phyloP scores from a whole-genome alignment of 1,140 invertebrate genomes.

The Psilanteris sp. region DNA sequence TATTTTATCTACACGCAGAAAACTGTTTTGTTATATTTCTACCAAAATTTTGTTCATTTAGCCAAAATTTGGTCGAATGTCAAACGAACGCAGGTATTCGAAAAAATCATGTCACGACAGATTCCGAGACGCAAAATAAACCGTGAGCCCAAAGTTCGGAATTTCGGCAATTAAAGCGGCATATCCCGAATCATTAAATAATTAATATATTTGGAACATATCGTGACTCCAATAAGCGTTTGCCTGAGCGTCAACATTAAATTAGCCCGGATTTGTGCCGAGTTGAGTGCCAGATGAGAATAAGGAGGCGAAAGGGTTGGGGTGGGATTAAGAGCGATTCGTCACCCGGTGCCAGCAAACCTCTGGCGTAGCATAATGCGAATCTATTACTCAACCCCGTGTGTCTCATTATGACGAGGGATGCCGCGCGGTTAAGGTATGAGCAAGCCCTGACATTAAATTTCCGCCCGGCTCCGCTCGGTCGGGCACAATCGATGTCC shows the following conservation, averaged over 20 bases:
- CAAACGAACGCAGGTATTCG: too few species aligned
- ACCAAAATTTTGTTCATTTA: too few species aligned
- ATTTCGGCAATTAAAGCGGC: not conserved
- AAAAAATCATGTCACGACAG: too few species aligned
- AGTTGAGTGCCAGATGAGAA: constrained; percentile 60
- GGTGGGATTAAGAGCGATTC: constrained; percentile 69
- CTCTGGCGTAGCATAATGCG: constrained; percentile 71
- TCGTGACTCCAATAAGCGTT: constrained; percentile 51
- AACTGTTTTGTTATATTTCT: too few species aligned
- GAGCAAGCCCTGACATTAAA: constrained; percentile 60
- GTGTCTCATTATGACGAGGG: constrained; percentile 72
- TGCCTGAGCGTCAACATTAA: constrained; percentile 54
- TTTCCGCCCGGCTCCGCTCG: constrained; percentile 47
- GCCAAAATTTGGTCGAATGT: too few species aligned
- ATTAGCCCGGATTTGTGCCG: constrained; percentile 59
- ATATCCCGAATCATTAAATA: constrained; percentile 14
- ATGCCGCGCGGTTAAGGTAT: constrained; percentile 57
- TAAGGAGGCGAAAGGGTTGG: constrained; percentile 41
- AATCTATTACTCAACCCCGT: constrained; percentile 76
- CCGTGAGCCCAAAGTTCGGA: too few species aligned
- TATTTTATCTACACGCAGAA: too few species aligned
- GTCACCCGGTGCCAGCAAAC: constrained; percentile 68
- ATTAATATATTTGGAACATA: constrained; percentile 45
- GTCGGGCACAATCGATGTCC: constrained; percentile 51
- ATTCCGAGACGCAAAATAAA: too few species aligned